A percentile compares a stretch with the other conserved stretches of the same genome.
These are phyloP conservation scores for Psilanteris sp. DNA, from an alignment of 1,140 invertebrate genomes.

Conservation along the genomic window DNA sequence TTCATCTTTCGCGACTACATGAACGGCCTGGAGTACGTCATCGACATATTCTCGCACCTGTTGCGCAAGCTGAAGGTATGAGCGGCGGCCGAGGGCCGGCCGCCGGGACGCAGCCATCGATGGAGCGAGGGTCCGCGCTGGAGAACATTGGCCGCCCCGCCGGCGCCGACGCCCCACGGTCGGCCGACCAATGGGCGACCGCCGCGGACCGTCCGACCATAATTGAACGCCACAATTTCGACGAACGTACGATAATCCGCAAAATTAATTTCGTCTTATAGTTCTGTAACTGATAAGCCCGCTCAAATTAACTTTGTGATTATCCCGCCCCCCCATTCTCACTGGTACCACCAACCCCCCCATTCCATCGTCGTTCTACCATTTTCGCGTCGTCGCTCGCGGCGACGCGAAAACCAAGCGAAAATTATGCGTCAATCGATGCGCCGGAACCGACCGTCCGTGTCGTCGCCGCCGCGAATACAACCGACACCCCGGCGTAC, in stretches of 20 bases:
- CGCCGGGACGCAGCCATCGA: constrained; percentile 67
- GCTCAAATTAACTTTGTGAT: constrained; percentile 15
- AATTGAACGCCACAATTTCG: constrained; percentile 6
- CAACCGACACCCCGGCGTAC: too few species aligned
- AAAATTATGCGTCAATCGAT: too few species aligned
- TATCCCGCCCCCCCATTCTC: too few species aligned
- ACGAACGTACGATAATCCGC: constrained; percentile 15
- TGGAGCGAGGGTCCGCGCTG: constrained; percentile 50
- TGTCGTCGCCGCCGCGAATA: too few species aligned
- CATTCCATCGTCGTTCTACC: too few species aligned
- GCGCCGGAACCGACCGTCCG: too few species aligned
- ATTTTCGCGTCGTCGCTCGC: too few species aligned
- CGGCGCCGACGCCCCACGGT: too few species aligned
- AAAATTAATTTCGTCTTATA: constrained; percentile 30
- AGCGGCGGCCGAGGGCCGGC: constrained; percentile 68
- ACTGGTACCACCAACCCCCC: too few species aligned
- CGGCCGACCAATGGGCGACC: too few species aligned
- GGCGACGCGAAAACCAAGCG: too few species aligned
- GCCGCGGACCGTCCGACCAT: background rate
- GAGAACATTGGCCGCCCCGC: constrained; percentile 21
- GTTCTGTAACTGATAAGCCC: constrained; percentile 22
- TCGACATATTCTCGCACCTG: constrained; percentile 80
- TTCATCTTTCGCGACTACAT: constrained; percentile 85
- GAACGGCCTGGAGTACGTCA: constrained; percentile 82
- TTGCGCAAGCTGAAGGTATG: constrained; percentile 67